Conservation (phyloP, 92 coral and sea anemone genomes). For the Epizoanthus fatuus region DNA sequence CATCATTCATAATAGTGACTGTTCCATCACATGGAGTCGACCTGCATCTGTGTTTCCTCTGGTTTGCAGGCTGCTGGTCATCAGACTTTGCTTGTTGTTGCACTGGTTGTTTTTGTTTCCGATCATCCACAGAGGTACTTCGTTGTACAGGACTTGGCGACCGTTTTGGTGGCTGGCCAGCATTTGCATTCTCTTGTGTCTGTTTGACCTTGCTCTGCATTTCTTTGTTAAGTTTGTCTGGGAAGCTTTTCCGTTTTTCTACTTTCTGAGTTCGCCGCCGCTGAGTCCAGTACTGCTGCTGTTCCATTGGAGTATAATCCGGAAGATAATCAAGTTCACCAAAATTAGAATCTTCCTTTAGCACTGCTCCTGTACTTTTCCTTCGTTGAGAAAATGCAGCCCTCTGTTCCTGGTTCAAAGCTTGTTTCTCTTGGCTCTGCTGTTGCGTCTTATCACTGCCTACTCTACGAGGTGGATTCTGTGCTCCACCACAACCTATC, state of each 20-base stretch:
- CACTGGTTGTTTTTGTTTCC: not conserved
- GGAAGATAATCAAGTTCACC: conserved; percentile 42
- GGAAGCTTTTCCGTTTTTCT: conserved; percentile 20
- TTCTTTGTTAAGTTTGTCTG: conserved; percentile 19
- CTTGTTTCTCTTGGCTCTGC: conserved; percentile 33
- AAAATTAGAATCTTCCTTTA: conserved; percentile 18
- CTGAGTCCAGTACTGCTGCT: conserved; percentile 46
- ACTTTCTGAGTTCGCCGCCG: conserved; percentile 31
- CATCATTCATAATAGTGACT: conserved; percentile 10
- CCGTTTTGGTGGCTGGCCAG: not conserved
- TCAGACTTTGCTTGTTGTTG: not conserved
- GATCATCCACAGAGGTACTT: not conserved
- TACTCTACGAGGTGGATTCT: conserved; percentile 37
- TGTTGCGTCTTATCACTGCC: conserved; percentile 37
- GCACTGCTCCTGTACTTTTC: conserved; percentile 34
- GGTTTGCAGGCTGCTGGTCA: not conserved
- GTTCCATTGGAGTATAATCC: conserved; percentile 37
- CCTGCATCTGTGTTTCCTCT: conserved; percentile 31
- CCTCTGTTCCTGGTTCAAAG: conserved; percentile 34
- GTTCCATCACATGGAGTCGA: conserved; percentile 33
- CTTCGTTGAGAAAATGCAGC: conserved; percentile 9
- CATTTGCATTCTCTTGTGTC: not conserved
- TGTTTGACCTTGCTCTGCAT: not conserved
- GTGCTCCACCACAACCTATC: not conserved
- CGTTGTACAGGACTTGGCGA: not conserved